Evolutionary conservation across 92 coral and sea anemone genomes (phyloP), one percentile per base, ranked within the genome.

Genomic region (Zoanthus sociatus): DNA sequence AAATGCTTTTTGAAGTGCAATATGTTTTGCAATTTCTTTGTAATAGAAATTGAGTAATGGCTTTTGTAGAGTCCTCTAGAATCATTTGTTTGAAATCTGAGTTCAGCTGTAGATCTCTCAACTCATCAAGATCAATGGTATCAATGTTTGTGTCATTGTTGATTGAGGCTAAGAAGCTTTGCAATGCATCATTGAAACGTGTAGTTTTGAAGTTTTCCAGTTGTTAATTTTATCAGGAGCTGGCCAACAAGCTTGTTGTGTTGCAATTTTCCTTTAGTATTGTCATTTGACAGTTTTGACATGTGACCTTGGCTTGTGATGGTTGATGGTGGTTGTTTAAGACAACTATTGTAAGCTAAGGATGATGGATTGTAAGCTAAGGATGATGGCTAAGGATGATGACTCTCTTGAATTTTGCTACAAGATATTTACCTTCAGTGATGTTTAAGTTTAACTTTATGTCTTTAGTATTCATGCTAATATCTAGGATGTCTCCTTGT

Each of bases 321-420:
- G 37, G 9, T 67, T n/a, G n/a, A n/a, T n/a, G n/a, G n/a, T n/a
- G 8, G 7, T 67, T 67, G 9, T 18, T 67, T 67, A 20, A 67
- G 13, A 67, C 72, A 67, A 67, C 11, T 67, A 5, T 88, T 88
- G 53, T 90, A 91, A 64, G 89, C 94, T 61, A 91, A 67, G 91
- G 90, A 91, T 45, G 94, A 77, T 88, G 64, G 71, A 53, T 88
- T n/a, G n/a, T n/a, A n/a, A n/a, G n/a, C n/a, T n/a, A n/a, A n/a
- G n/a, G n/a, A n/a, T n/a, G n/a, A n/a, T n/a, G n/a, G n/a, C n/a
- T n/a, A n/a, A n/a, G n/a, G n/a, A n/a, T n/a, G n/a, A n/a, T n/a
- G n/a, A n/a, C 87, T 84, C 78, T 91, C 74, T 88, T 91, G 90
- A 91, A 76, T 88, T 71, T 77, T 83, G 87, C 89, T 76, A 79